A percentile compares a stretch with the other conserved stretches of the same genome.
phyloP scores from a whole-genome alignment of 1,140 invertebrate genomes.

The Trichogramma pretiosum region DNA sequence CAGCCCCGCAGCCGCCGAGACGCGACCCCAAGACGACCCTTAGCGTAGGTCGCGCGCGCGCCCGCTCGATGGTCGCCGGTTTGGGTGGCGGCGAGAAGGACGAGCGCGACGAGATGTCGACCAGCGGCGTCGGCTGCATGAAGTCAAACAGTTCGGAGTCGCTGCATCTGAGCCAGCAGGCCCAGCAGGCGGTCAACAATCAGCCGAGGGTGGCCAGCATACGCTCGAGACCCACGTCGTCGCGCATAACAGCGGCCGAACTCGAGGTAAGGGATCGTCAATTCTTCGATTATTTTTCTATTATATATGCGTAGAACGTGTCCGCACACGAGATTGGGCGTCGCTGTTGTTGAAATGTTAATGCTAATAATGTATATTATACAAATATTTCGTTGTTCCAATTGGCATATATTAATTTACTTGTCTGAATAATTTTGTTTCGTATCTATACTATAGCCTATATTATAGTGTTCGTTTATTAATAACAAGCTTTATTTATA shows the following conservation, averaged over 20 bases:
- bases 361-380: too few species aligned
- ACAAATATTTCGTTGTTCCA: too few species aligned
- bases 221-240: constrained; percentile 72
- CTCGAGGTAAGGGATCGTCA: constrained; percentile 64
- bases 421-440: too few species aligned
- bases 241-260: constrained; percentile 79
- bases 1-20: constrained; percentile 75
- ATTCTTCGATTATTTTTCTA: too few species aligned
- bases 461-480: too few species aligned
- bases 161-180: constrained; percentile 52
- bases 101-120: constrained; percentile 57
- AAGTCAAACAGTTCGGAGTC: constrained; percentile 75
- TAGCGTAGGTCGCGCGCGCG: constrained; percentile 79
- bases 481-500: too few species aligned
- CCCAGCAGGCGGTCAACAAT: constrained; percentile 39
- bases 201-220: constrained; percentile 80
- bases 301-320: too few species aligned
- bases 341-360: too few species aligned
- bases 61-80: constrained; percentile 83
- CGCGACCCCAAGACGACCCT: constrained; percentile 90
- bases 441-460: too few species aligned
- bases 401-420: too few species aligned
- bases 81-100: constrained; percentile 62
- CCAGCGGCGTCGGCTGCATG: constrained; percentile 48
- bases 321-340: too few species aligned